Base-by-base conservation (phyloP, 2,888 invertebrate genomes). In the Habroteleia sp. region DNA sequence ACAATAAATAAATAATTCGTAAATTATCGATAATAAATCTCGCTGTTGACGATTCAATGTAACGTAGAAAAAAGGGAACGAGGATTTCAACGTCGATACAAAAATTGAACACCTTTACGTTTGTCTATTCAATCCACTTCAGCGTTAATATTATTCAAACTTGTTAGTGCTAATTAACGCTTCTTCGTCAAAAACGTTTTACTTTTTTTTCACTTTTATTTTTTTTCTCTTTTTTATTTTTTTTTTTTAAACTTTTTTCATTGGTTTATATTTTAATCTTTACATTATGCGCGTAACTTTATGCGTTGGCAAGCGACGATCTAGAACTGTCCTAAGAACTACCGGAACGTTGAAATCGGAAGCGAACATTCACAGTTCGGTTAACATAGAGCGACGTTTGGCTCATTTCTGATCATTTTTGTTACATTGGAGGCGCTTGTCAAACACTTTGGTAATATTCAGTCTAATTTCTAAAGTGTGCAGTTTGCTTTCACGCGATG, bases 221-320 rank as follows among this genome's bases (percentile, higher is more conserved):
- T 50, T 63, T 29, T 14, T 0, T 31, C 13, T 42, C 42, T 42
- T 50, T 23, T 20, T 20, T 23, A 16, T 54, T 54, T 44, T 44
- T 20, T 11, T 14, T 31, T 37, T 27, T 37, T 54, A 44, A 27
- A 6, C 27, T 23, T 39, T 62, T 46, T 11, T 50, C 31, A 29
- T 23, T 50, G 7, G 0, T 35, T 42, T 29, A 5, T 35, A 25
- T 25, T 25, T 27, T 41, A 20, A 2, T 48, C 13, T 50, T 66
- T 46, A 56, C 39, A 56, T 66, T 37, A 66, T 48, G 16, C 39
- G 54, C 14, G 44, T 66, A 56, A 66, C 20, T 56, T 39, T 37
- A 66, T 66, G 65, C 54, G 42, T 50, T 60, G 69, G 60, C 60
- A 69, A 71, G 71, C 60, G 60, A 62, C 54, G 71, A 39, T 58